Conservation (phyloP, 1,140 invertebrate species). For the Drosophila albomicans region DNA sequence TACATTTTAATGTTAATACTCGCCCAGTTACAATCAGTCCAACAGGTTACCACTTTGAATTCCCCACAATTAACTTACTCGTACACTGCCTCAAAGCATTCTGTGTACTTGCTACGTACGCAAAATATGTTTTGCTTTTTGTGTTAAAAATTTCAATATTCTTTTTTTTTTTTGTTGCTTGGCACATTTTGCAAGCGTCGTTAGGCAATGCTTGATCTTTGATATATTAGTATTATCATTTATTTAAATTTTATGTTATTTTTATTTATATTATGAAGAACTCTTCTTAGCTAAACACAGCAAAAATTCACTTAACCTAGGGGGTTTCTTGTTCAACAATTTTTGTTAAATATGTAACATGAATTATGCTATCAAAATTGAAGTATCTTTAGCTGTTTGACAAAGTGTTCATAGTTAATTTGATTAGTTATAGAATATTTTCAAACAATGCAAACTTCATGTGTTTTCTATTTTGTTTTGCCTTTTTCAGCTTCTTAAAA, state of each 20-base stretch:
- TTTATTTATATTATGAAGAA: neutral
- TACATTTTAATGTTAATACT: neutral
- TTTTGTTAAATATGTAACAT: conserved; percentile 37
- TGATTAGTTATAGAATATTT: conserved; percentile 15
- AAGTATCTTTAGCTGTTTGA: neutral
- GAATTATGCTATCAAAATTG: conserved; percentile 27
- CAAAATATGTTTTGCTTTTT: conserved; percentile 12
- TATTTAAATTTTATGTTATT: neutral
- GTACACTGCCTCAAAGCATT: conserved; percentile 15
- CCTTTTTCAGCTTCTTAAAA: conserved; percentile 16
- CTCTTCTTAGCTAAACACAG: conserved; percentile 23
- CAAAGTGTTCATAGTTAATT: conserved; percentile 28
- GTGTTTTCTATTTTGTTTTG: neutral
- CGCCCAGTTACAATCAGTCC: neutral
- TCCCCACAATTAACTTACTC: neutral
- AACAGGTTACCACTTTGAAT: conserved; percentile 12
- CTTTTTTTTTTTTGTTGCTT: conserved; percentile 33
- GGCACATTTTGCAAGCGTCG: conserved; percentile 37
- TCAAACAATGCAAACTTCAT: neutral
- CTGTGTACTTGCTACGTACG: conserved; percentile 3
- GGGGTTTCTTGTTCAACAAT: conserved; percentile 20
- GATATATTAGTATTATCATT: neutral
- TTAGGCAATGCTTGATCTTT: conserved; percentile 13
- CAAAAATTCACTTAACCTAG: conserved; percentile 21
- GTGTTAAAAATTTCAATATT: conserved; percentile 15